Conservation (phyloP, 1,140 invertebrate genomes). For the Temnothorax longispinosus region DNA sequence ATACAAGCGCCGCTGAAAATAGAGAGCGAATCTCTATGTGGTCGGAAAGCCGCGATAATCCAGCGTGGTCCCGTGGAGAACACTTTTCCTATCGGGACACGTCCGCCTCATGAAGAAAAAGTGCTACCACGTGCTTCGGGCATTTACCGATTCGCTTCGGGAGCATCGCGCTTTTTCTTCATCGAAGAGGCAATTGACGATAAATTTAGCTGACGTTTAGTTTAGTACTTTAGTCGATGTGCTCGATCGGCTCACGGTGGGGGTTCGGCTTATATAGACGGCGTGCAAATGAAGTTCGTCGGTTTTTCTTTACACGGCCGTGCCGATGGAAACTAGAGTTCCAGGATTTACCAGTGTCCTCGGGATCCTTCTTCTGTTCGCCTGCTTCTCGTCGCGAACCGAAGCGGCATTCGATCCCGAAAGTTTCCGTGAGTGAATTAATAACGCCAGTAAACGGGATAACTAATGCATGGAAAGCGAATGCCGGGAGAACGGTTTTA, state of each 20-base stretch:
- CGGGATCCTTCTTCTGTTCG: constrained; percentile 32
- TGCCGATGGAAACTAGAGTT: constrained; percentile 24
- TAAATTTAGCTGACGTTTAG: constrained; percentile 47
- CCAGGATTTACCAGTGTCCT: neutral
- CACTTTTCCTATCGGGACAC: constrained; percentile 27
- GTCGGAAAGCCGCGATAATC: constrained; percentile 31
- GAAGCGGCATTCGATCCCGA: neutral
- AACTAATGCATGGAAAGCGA: neutral
- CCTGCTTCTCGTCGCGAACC: neutral
- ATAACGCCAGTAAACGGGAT: neutral
- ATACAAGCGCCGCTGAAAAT: neutral
- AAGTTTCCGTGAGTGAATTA: constrained; percentile 36
- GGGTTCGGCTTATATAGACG: constrained; percentile 58
- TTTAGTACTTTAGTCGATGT: neutral
- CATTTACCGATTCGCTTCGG: neutral
- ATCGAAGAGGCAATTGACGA: constrained; percentile 3
- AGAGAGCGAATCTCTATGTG: constrained; percentile 26
- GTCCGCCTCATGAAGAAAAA: constrained; percentile 70
- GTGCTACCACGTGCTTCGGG: constrained; percentile 28
- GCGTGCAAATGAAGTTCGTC: neutral
- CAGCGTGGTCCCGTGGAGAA: neutral
- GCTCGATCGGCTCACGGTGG: neutral
- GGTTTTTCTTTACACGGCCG: constrained; percentile 8
- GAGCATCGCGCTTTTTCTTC: neutral
- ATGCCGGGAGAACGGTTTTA: neutral